Evolutionary conservation across 1,140 invertebrate genomes (phyloP).

Genomic region (Lasioglossum baleicum): DNA sequence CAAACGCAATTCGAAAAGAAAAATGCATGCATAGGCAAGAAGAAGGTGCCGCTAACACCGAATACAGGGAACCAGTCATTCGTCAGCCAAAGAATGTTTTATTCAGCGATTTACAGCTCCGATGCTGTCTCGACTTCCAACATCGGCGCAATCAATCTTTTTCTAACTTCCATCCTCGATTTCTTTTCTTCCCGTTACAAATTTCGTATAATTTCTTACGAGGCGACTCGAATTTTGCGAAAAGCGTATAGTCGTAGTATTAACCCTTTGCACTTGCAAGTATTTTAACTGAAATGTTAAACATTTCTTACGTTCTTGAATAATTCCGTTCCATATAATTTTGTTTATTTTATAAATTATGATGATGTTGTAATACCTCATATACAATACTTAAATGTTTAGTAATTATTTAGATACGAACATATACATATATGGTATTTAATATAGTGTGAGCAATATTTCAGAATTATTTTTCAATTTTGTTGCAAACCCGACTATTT

Average conservation of each 20-base stretch:
- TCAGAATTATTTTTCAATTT: too few relatives aligned
- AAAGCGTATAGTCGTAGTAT: not conserved
- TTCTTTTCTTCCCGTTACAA: not conserved
- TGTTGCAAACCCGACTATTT: too few relatives aligned
- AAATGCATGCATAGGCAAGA: not conserved
- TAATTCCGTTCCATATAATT: too few relatives aligned
- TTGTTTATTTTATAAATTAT: too few relatives aligned
- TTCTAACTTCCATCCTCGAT: not conserved
- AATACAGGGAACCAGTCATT: not conserved
- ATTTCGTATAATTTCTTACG: not conserved
- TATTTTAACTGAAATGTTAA: too few relatives aligned
- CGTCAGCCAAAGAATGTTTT: not conserved
- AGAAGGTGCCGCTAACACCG: not conserved
- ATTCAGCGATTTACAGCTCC: not conserved
- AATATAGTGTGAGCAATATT: too few relatives aligned
- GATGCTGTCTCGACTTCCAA: not conserved
- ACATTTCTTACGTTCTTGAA: too few relatives aligned
- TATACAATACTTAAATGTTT: too few relatives aligned
- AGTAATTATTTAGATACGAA: not conserved
- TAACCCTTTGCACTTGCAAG: too few relatives aligned
- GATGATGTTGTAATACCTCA: too few relatives aligned
- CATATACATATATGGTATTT: too few relatives aligned
- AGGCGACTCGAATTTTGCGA: not conserved
- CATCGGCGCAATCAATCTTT: not conserved
- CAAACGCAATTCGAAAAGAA: not conserved